phyloP scores from a whole-genome alignment of 2,797 vertebrate species.

The Enteromius mattozi region DNA sequence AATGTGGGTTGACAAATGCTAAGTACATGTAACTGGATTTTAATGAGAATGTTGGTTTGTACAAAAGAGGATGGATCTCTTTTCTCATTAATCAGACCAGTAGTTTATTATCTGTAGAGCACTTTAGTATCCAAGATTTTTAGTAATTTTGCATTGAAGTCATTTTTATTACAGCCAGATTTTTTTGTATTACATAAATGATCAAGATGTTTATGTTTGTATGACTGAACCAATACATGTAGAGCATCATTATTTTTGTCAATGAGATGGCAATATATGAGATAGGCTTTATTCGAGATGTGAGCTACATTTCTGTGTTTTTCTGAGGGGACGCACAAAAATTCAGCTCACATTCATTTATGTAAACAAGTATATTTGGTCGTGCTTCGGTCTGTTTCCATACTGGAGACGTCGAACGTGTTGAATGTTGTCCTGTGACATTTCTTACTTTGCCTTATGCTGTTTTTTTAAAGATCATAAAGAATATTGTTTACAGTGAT shows the following conservation, averaged over 20 bases:
- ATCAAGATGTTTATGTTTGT: constrained; percentile 65
- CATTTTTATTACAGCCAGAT: constrained; percentile 59
- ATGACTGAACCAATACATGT: constrained; percentile 21
- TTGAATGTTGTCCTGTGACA: constrained; percentile 56
- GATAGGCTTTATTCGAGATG: constrained; percentile 54
- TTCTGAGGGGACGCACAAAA: neutral
- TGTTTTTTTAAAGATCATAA: constrained; percentile 43
- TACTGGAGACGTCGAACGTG: constrained; percentile 32
- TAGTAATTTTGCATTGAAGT: constrained; percentile 41
- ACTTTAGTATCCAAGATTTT: constrained; percentile 53
- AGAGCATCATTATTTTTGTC: constrained; percentile 57
- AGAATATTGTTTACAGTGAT: constrained; percentile 45
- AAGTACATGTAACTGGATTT: constrained; percentile 37
- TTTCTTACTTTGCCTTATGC: constrained; percentile 51
- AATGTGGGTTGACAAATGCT: constrained; percentile 27
- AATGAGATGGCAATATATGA: constrained; percentile 55
- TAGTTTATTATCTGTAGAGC: constrained; percentile 55
- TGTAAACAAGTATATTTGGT: constrained; percentile 35
- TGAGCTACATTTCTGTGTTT: constrained; percentile 69
- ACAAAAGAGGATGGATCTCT: constrained; percentile 15
- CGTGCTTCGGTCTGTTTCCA: constrained; percentile 29
- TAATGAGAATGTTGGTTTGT: constrained; percentile 28
- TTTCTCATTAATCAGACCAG: constrained; percentile 33
- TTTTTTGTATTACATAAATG: constrained; percentile 69
- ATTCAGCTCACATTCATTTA: constrained; percentile 16